Evolutionary conservation across 2,888 invertebrate genomes (phyloP).

Genomic region (Gymnoscelis rufifasciata): DNA sequence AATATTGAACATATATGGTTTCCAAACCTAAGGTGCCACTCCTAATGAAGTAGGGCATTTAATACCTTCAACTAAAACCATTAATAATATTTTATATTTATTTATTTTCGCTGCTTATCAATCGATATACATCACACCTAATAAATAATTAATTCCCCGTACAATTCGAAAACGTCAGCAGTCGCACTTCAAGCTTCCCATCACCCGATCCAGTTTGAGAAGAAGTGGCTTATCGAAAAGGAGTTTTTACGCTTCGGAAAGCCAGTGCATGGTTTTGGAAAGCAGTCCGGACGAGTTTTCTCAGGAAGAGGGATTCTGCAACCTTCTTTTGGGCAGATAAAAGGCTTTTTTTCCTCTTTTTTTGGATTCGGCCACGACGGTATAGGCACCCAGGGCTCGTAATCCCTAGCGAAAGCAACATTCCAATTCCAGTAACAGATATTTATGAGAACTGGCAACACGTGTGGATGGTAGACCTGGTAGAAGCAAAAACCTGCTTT

Average conservation of each 20-base stretch:
- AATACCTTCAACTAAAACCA: neutral
- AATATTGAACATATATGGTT: too few relatives aligned
- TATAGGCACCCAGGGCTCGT: conserved; percentile 60
- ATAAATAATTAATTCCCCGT: neutral
- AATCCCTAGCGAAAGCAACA: conserved; percentile 38
- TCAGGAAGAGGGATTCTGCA: conserved; percentile 41
- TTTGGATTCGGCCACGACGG: conserved; percentile 53
- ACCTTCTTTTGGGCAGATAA: conserved; percentile 50
- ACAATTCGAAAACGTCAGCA: too few relatives aligned
- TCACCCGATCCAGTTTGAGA: neutral
- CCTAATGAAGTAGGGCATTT: too few relatives aligned
- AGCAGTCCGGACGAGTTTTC: conserved; percentile 34
- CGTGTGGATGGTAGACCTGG: too few relatives aligned
- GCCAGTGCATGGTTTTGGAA: conserved; percentile 37
- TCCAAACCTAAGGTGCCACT: too few relatives aligned
- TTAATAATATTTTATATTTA: neutral
- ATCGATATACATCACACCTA: conserved; percentile 12
- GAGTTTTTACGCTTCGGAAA: conserved; percentile 42
- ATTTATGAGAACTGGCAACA: too few relatives aligned
- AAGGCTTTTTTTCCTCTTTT: conserved; percentile 30
- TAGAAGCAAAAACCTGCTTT: too few relatives aligned
- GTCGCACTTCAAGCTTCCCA: conserved; percentile 2
- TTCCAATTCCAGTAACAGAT: neutral
- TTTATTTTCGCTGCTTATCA: conserved; percentile 50
- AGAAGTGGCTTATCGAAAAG: conserved; percentile 22